Conservation (phyloP, 1,140 invertebrate genomes). For the Ips typographus region DNA sequence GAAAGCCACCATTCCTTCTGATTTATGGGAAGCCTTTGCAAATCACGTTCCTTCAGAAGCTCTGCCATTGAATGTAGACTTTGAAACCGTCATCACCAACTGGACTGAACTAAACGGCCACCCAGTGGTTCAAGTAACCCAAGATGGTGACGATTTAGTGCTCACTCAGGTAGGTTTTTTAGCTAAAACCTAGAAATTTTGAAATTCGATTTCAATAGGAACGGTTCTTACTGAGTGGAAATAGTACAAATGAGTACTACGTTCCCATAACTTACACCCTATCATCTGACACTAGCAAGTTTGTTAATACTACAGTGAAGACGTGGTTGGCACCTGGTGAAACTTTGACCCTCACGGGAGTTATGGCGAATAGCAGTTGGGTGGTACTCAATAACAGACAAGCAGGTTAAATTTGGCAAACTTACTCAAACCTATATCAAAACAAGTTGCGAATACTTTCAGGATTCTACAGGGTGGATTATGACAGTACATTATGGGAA, state of each 20-base stretch:
- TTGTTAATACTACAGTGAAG: conserved; percentile 56
- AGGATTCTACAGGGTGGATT: conserved; percentile 81
- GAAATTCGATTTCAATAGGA: conserved; percentile 29
- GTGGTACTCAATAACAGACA: conserved; percentile 69
- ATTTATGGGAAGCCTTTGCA: conserved; percentile 49
- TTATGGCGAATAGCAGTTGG: conserved; percentile 57
- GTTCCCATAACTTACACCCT: conserved; percentile 34
- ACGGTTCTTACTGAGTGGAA: conserved; percentile 34
- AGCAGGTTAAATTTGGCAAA: conserved; percentile 55
- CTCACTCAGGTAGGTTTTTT: conserved; percentile 32
- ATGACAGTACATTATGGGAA: conserved; percentile 69
- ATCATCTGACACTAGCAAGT: conserved; percentile 49
- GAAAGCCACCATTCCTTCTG: conserved; percentile 49
- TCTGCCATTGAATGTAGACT: conserved; percentile 26
- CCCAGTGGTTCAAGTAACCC: conserved; percentile 57
- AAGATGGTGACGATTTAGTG: conserved; percentile 25
- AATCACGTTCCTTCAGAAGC: conserved; percentile 36
- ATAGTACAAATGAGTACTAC: conserved; percentile 15
- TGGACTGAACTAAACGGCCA: conserved; percentile 67
- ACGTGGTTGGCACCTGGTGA: conserved; percentile 50
- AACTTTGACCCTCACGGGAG: conserved; percentile 7
- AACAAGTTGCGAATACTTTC: conserved; percentile 33
- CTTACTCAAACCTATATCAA: background rate
- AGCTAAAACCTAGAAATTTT: background rate
- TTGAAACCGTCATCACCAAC: conserved; percentile 51